These are phyloP conservation scores for Apistogramma diplotaenia DNA, from an alignment of 2,113 vertebrate genomes.

Conservation along the genomic window DNA sequence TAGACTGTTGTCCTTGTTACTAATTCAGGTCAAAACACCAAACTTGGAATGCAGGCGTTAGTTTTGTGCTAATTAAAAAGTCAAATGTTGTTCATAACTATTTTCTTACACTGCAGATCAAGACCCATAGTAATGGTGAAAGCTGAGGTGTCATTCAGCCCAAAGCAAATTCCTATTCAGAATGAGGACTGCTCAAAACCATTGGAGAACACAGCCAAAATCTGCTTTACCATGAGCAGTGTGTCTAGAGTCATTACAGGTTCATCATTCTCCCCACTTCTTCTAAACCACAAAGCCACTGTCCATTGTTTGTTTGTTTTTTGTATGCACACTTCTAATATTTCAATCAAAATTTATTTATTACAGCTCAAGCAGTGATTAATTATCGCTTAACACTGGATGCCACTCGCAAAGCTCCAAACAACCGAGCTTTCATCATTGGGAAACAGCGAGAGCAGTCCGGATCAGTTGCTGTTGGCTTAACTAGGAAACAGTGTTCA, in stretches of 20 bases:
- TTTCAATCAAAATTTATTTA: background rate
- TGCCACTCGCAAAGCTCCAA: background rate
- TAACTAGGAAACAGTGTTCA: rapidly evolving
- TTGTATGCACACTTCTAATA: rapidly evolving
- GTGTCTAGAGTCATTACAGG: background rate
- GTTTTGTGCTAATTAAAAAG: too few species aligned
- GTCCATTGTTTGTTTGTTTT: background rate
- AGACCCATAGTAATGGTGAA: constrained; percentile 65
- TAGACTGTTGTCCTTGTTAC: too few species aligned
- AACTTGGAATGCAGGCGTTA: too few species aligned
- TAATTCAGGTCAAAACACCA: too few species aligned
- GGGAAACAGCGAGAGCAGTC: constrained; percentile 9
- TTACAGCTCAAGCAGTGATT: rapidly evolving
- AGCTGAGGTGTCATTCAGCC: constrained; percentile 31
- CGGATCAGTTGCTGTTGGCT: background rate
- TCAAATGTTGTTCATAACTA: background rate
- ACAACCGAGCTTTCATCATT: background rate
- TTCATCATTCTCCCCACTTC: background rate
- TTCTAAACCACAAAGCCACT: rapidly evolving
- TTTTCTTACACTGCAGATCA: constrained; percentile 53
- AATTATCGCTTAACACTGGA: background rate
- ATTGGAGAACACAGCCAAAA: background rate
- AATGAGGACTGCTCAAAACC: background rate
- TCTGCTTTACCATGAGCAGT: background rate
- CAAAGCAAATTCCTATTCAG: constrained; percentile 48